Evolutionary conservation across 2,113 vertebrate species (phyloP).

Genomic region (Anseranas semipalmata): DNA sequence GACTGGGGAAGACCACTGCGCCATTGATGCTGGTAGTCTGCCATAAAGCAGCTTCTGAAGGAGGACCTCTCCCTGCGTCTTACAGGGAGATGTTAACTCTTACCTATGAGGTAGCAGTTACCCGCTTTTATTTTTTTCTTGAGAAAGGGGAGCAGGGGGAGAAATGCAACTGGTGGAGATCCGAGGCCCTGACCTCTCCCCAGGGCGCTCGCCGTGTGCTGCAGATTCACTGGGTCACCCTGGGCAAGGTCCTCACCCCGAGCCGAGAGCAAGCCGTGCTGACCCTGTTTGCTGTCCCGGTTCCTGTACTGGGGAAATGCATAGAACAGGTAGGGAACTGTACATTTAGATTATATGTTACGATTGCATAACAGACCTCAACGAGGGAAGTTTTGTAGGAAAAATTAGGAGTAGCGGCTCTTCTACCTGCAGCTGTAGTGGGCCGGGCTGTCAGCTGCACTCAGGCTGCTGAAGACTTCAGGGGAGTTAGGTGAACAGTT

Average conservation of each 20-base stretch:
- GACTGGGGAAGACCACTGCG: not conserved
- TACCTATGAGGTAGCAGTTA: not conserved
- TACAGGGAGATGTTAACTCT: not conserved
- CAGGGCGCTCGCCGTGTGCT: not conserved
- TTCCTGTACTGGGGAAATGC: not conserved
- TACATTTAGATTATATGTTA: not conserved
- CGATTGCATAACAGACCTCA: not conserved
- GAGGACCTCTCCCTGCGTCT: not conserved
- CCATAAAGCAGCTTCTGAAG: not conserved
- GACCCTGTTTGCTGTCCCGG: too few relatives aligned
- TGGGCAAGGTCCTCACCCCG: not conserved
- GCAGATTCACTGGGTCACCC: not conserved
- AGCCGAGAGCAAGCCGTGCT: not conserved
- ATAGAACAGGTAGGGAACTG: too few relatives aligned
- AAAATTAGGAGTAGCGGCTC: not conserved
- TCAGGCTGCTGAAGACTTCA: not conserved
- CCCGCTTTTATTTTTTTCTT: not conserved
- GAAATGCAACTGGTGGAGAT: not conserved
- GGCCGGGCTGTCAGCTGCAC: not conserved
- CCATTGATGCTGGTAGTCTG: not conserved
- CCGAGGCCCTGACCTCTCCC: not conserved
- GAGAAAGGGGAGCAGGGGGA: rapidly evolving
- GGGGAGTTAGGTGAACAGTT: not conserved
- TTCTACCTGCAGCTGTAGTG: not conserved
- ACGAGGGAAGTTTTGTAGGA: not conserved